phyloP scores from a whole-genome alignment of 2,113 vertebrate species.

The Antennarius striatus region DNA sequence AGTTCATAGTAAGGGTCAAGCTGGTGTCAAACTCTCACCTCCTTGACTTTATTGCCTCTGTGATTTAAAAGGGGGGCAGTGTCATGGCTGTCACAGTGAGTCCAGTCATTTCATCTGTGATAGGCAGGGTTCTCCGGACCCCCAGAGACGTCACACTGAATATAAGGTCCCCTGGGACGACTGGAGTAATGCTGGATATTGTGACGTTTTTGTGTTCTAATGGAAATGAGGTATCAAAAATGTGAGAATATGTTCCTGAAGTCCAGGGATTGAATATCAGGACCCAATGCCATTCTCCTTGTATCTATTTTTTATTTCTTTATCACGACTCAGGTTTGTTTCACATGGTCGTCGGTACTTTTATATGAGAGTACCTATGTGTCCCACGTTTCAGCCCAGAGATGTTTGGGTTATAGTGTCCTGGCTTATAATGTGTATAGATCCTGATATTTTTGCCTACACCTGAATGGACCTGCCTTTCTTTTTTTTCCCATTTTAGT shows the following conservation, averaged over 20 bases:
- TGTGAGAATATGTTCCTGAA: background rate
- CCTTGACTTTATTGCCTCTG: slow-evolving; percentile 58
- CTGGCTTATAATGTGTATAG: too few species aligned
- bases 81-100: slow-evolving; percentile 56
- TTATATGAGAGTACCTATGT: too few species aligned
- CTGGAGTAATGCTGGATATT: slow-evolving; percentile 28
- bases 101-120: slow-evolving; percentile 63
- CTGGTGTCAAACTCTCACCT: slow-evolving; percentile 62
- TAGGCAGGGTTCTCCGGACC: slow-evolving; percentile 29
- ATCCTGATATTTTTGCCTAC: too few species aligned
- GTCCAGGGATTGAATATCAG: background rate
- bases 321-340: too few species aligned
- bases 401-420: too few species aligned
- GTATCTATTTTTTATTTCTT: too few species aligned
- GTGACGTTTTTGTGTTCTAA: slow-evolving; percentile 18
- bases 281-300: too few species aligned
- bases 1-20: slow-evolving; percentile 52
- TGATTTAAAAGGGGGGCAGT: slow-evolving; percentile 33
- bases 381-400: too few species aligned
- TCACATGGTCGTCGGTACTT: too few species aligned
- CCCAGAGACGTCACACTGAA: slow-evolving; percentile 13
- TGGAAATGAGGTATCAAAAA: slow-evolving; percentile 9
- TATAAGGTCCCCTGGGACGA: slow-evolving; percentile 24
- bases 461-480: too few species aligned
- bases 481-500: too few species aligned